Base-by-base conservation (phyloP, 2,113 vertebrate species). In the Malurus elegans region DNA sequence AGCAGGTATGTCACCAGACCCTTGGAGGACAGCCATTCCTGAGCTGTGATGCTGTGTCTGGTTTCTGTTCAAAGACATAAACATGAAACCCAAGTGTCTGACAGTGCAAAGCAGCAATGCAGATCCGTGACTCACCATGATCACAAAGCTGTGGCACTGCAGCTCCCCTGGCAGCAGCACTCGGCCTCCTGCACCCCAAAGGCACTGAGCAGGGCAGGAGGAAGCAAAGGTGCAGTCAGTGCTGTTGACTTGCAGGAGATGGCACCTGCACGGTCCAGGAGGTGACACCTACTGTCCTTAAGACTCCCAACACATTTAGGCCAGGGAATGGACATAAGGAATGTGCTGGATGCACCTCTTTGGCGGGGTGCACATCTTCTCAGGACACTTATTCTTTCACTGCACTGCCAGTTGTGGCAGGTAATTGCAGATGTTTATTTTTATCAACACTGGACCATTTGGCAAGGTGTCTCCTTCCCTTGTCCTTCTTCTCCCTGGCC, bases 161-260 rank as follows among this genome's bases (percentile, higher is more conserved):
- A 14, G 23, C 29, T 64, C 34, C 16, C 18, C 0, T 31, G 86
- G 70, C 88, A 82, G 44, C 47, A 79, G 38, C 29, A 23, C 0
- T 0, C 23, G 61, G 26, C 44, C 38, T 74, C 53, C 86, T 75
- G 44, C 14, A 5, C 7, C 44, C 32, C 5, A 4, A 84, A 53
- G 58, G 42, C 8, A 4, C 23, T 0, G 2, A 40, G 54, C 5
- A 21, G 23, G 2, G 12, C 32, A 25, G 47, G 31, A 48, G 50
- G 44, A 57, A 31, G 16, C 38, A 85, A 71, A 81, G 18, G 6
- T 29, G 42, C 56, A 24, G 31, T 20, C 29, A 14, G 23, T 29
- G 32, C 25, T 65, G 26, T 10, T 44, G 72, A 12, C 25, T 36
- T 70, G 48, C 50, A 19, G 25, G 19, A 90, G n/a, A 23, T 48